phyloP scores from a whole-genome alignment of 2,888 invertebrate species.

The Lasioglossum leucozonium region DNA sequence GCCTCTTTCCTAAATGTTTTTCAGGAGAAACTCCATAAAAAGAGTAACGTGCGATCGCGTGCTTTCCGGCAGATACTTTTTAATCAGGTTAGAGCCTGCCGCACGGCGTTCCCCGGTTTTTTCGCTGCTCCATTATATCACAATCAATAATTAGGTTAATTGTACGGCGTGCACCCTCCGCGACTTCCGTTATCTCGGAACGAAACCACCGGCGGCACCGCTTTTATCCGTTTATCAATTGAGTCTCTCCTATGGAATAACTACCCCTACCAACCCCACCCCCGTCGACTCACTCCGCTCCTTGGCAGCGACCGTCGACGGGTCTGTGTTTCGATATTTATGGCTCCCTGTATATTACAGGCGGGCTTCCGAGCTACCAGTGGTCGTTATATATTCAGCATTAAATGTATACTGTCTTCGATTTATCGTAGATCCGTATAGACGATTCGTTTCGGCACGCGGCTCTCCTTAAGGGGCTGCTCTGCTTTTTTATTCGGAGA shows the following conservation, averaged over 20 bases:
- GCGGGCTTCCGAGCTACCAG: constrained; percentile 53
- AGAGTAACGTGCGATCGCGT: not conserved
- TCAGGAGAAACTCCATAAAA: not conserved
- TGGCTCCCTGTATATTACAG: constrained; percentile 71
- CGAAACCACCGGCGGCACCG: constrained; percentile 54
- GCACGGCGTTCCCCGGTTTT: not conserved
- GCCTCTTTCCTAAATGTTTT: not conserved
- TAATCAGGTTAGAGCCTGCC: not conserved
- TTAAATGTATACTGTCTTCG: constrained; percentile 65
- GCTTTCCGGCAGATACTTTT: not conserved
- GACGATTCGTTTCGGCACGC: constrained; percentile 8
- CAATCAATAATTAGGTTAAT: constrained; percentile 61
- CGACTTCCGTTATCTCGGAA: constrained; percentile 45
- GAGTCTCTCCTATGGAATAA: constrained; percentile 71
- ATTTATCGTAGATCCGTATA: constrained; percentile 48
- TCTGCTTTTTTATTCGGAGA: not conserved
- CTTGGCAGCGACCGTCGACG: constrained; percentile 74
- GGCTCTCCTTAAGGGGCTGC: not conserved
- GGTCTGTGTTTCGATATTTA: constrained; percentile 80
- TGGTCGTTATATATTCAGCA: constrained; percentile 56
- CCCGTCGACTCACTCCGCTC: constrained; percentile 64
- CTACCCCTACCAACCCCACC: constrained; percentile 60
- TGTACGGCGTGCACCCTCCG: constrained; percentile 34
- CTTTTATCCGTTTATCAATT: constrained; percentile 82
- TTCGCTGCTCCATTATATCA: not conserved